These are phyloP conservation scores for Machimus rusticus DNA, from an alignment of 2,888 invertebrate species.

Conservation along the genomic window DNA sequence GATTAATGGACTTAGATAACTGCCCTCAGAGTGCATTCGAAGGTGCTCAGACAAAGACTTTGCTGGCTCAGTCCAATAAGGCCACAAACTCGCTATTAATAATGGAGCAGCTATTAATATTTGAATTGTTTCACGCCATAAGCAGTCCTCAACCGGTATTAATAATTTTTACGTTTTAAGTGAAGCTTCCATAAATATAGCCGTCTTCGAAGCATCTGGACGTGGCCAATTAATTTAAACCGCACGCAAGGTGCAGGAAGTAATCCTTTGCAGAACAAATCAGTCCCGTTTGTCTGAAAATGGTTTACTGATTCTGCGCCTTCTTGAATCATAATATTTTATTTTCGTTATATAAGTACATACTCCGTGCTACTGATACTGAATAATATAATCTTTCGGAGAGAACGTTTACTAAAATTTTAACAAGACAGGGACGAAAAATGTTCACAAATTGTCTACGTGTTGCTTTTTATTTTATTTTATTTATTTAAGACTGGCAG, in stretches of 20 bases:
- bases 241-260: background rate
- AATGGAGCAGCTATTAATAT: background rate
- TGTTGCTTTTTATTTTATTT: too few species aligned
- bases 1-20: background rate
- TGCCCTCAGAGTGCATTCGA: background rate
- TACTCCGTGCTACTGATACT: background rate
- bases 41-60: background rate
- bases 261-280: background rate
- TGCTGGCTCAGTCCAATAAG: background rate
- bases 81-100: background rate
- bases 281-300: background rate
- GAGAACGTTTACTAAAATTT: background rate
- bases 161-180: background rate
- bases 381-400: background rate
- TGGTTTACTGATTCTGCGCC: background rate
- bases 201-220: background rate
- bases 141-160: background rate
- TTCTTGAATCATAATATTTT: background rate
- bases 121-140: background rate
- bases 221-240: background rate
- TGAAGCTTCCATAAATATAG: background rate
- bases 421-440: background rate
- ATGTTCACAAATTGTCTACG: background rate
- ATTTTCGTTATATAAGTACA: background rate
- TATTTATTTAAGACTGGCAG: too few species aligned